Percentiles rank a stretch among this genome's conserved stretches.
These are phyloP conservation scores for Chironomus riparius DNA, from an alignment of 2,888 invertebrate species.

Conservation along the genomic window DNA sequence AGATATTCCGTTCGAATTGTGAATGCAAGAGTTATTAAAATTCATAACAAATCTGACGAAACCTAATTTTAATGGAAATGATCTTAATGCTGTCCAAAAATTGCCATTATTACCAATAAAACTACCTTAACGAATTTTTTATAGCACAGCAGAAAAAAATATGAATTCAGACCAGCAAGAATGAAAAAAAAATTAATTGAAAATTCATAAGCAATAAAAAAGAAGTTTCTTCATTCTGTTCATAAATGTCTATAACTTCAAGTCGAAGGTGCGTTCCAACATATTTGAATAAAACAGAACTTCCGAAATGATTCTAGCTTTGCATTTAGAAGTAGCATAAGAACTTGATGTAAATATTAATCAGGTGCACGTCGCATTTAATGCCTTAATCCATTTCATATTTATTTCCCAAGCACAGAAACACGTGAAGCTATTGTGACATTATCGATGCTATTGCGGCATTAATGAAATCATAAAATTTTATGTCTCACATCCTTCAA, in stretches of 20 bases:
- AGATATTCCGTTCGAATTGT: too few species aligned
- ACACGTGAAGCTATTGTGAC: background rate
- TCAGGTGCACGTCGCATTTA: slow-evolving; percentile 9
- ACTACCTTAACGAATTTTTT: too few species aligned
- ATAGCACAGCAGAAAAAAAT: too few species aligned
- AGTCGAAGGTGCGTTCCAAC: slow-evolving; percentile 10
- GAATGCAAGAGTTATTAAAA: too few species aligned
- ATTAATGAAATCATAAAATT: slow-evolving; percentile 7
- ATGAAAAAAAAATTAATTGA: too few species aligned
- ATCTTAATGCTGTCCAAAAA: too few species aligned
- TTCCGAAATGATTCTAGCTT: slow-evolving; percentile 13
- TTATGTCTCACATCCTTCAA: slow-evolving; percentile 18
- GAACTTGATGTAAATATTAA: slow-evolving; percentile 3
- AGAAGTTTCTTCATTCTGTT: too few species aligned
- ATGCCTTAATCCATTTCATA: slow-evolving; percentile 20
- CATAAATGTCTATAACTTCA: background rate
- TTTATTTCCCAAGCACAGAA: background rate
- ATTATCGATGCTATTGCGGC: background rate
- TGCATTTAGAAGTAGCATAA: background rate
- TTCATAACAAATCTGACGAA: too few species aligned
- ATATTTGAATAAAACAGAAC: slow-evolving; percentile 19
- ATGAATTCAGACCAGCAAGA: too few species aligned
- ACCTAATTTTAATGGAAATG: too few species aligned
- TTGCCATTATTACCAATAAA: too few species aligned
- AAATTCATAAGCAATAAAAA: too few species aligned